Evolutionary conservation across 2,888 invertebrate species (phyloP), one percentile per base, ranked within the genome.

Genomic region (Matsumyia berberina): DNA sequence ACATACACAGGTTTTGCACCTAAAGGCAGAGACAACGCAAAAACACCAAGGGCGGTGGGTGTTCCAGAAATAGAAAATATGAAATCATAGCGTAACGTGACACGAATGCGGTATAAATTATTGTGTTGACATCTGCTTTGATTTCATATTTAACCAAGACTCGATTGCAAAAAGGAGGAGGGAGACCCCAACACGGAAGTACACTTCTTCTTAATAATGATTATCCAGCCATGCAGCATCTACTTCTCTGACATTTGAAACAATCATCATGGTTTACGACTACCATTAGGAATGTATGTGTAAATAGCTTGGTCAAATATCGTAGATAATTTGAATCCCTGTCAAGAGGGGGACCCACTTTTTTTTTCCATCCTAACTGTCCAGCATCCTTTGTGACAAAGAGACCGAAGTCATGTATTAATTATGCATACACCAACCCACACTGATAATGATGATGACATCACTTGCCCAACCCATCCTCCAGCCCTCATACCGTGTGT

Each of bases 101-200:
- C 80, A 74, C 53, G 74, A 80, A 74, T 80, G 53, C 67, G 29
- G 60, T 67, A 74, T 62, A 60, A 67, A 73, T 73, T 80, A 60
- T 67, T 80, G 67, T 80, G 67, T 73, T 67, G 73, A 80, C 73
- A 80, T 73, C 66, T 39, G 67, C 35, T 74, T 69, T 74, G 80
- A 74, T 74, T 67, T 74, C 51, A 51, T 15, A 42, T 67, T 15
- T 44, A 80, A 57, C 64, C 11, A 57, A 39, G 37, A 29, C 35
- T 46, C 31, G 12, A 55, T 69, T 19, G 33, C 29, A 58, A 55
- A n/a, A 57, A n/a, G 12, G 8, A 24, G 53, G 29, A 58, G 19
- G n/a, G 12, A 44, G n/a, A n/a, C n/a, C 31, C 1, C 24, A 15
- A 24, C n/a, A 58, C 24, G 19, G 11, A 49, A 7, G 19, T 37